Evolutionary conservation across 1,140 invertebrate species (phyloP).

Genomic region (Heliothis virescens): DNA sequence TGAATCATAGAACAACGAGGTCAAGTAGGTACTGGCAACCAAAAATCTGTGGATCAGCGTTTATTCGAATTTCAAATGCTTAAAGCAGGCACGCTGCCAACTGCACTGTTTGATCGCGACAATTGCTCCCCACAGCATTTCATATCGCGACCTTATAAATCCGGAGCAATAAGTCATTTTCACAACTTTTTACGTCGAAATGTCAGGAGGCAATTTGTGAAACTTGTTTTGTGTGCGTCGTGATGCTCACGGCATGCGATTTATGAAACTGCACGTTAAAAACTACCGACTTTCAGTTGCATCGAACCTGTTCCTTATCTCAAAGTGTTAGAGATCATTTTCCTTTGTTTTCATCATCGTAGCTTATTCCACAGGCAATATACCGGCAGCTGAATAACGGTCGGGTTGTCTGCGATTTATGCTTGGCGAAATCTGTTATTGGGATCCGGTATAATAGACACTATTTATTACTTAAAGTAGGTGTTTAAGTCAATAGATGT

Average conservation of each 20-base stretch:
- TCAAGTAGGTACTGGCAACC: constrained; percentile 19
- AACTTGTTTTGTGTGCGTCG: constrained; percentile 54
- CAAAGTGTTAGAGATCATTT: constrained; percentile 22
- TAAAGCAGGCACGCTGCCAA: constrained; percentile 25
- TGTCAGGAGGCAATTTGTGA: constrained; percentile 57
- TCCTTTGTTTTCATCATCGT: constrained; percentile 7
- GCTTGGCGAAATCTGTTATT: constrained; percentile 62
- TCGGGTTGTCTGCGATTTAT: constrained; percentile 58
- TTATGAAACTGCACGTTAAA: constrained; percentile 60
- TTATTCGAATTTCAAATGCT: constrained; percentile 39
- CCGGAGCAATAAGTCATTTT: constrained; percentile 55
- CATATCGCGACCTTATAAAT: constrained; percentile 30
- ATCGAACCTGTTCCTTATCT: constrained; percentile 19
- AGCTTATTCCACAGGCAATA: constrained; percentile 52
- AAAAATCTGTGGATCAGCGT: constrained; percentile 40
- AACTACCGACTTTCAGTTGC: constrained; percentile 41
- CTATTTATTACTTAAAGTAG: constrained; percentile 54
- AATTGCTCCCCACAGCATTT: constrained; percentile 26
- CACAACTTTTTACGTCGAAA: constrained; percentile 57
- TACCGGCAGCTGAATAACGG: constrained; percentile 58
- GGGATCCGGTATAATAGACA: constrained; percentile 54
- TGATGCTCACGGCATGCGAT: constrained; percentile 51
- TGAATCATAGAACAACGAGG: constrained; percentile 28
- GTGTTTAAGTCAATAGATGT: constrained; percentile 48
- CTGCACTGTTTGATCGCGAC: constrained; percentile 36